phyloP scores from a whole-genome alignment of 2,797 vertebrate species.

The Philypnodon macrostomus region DNA sequence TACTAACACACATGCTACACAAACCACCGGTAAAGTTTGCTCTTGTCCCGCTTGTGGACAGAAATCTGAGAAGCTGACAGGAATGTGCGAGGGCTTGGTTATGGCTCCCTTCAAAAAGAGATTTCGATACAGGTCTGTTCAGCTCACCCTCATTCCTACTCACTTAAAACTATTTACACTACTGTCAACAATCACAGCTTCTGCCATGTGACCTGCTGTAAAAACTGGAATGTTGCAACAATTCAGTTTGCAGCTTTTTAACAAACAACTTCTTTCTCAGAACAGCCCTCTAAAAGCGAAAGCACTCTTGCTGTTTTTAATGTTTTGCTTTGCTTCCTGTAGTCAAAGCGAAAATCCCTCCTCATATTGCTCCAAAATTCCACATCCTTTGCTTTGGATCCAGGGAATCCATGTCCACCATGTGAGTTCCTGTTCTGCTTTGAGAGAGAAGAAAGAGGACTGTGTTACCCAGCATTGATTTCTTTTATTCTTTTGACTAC shows the following conservation, averaged over 20 bases:
- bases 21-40: slow-evolving; percentile 40
- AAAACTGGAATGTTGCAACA: slow-evolving; percentile 38
- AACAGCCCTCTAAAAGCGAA: slow-evolving; percentile 13
- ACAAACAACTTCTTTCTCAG: not conserved
- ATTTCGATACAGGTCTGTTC: slow-evolving; percentile 66
- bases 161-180: slow-evolving; percentile 44
- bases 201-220: slow-evolving; percentile 20
- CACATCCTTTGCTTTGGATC: slow-evolving; percentile 62
- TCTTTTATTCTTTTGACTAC: slow-evolving; percentile 34
- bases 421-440: slow-evolving; percentile 53
- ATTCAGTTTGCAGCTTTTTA: slow-evolving; percentile 6
- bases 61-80: slow-evolving; percentile 69
- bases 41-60: slow-evolving; percentile 56
- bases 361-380: slow-evolving; percentile 53
- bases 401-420: slow-evolving; percentile 66
- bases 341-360: slow-evolving; percentile 39
- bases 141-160: slow-evolving; percentile 65
- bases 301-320: slow-evolving; percentile 19
- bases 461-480: slow-evolving; percentile 37
- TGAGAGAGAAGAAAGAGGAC: slow-evolving; percentile 47
- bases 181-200: slow-evolving; percentile 23
- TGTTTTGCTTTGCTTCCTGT: slow-evolving; percentile 47
- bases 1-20: slow-evolving; percentile 36
- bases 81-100: slow-evolving; percentile 64
- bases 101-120: slow-evolving; percentile 46